These are phyloP conservation scores for Grammomys dolichurus DNA, from an alignment of 2,113 vertebrate genomes.

Conservation along the genomic window DNA sequence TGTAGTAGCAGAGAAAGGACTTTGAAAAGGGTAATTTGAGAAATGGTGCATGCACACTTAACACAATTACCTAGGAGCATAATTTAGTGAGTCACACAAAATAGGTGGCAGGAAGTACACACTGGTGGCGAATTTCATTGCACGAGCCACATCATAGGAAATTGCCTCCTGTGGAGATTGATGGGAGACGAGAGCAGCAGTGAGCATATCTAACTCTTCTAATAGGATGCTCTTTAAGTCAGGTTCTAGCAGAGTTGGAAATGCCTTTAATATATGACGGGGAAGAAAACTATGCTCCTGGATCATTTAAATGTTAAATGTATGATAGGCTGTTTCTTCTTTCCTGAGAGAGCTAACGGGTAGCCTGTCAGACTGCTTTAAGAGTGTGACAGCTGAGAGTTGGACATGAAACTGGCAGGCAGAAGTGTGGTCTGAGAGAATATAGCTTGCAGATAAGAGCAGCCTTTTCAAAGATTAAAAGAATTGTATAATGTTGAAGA, in stretches of 20 bases:
- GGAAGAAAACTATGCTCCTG: constrained; percentile 19
- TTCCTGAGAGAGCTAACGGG: constrained; percentile 64
- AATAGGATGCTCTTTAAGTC: constrained; percentile 29
- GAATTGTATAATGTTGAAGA: background rate
- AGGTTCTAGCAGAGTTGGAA: background rate
- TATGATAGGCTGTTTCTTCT: constrained; percentile 40
- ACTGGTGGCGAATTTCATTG: background rate
- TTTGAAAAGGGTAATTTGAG: constrained; percentile 55
- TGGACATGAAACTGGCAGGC: constrained; percentile 52
- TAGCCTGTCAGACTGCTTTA: constrained; percentile 68
- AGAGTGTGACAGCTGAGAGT: constrained; percentile 33
- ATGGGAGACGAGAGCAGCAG: background rate
- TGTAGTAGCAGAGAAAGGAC: background rate
- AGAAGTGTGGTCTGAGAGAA: constrained; percentile 63
- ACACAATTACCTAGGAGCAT: constrained; percentile 12
- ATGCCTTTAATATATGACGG: constrained; percentile 53
- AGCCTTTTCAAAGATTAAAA: constrained; percentile 52
- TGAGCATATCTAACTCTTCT: background rate
- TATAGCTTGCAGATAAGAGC: constrained; percentile 32
- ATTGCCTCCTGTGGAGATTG: background rate
- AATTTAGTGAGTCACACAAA: constrained; percentile 22
- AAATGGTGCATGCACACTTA: constrained; percentile 16
- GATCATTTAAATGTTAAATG: constrained; percentile 69
- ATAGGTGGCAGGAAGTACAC: constrained; percentile 2
- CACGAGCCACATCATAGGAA: background rate